A percentile compares a stretch with the other conserved stretches of the same genome.
Conservation (phyloP, 2,797 vertebrate genomes). For the Eulemur rubriventer region DNA sequence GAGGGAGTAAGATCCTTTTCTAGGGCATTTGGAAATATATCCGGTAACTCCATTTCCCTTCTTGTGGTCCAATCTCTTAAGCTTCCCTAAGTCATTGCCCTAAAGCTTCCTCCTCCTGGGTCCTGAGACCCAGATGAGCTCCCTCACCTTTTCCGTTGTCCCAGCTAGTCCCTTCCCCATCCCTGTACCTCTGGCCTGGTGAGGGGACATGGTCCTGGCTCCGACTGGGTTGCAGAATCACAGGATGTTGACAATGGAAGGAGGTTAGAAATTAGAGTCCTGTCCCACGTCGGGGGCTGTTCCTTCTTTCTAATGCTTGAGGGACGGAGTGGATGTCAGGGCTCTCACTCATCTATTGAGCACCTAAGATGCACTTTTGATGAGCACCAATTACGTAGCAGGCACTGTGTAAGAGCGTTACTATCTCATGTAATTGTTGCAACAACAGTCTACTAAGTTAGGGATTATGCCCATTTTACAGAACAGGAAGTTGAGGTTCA, state of each 20-base stretch:
- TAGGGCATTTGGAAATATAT: not conserved
- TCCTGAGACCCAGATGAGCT: not conserved
- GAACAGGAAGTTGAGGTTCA: constrained; percentile 1
- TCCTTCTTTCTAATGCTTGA: not conserved
- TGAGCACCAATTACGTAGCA: not conserved
- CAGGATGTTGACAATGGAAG: not conserved
- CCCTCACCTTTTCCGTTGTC: not conserved
- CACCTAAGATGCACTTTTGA: not conserved
- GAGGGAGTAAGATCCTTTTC: not conserved
- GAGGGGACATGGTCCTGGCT: not conserved
- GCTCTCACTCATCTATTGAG: not conserved
- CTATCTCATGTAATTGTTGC: not conserved
- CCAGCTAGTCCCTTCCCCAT: not conserved
- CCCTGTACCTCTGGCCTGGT: not conserved
- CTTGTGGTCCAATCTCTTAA: not conserved
- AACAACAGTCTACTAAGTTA: not conserved
- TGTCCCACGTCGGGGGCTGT: not conserved
- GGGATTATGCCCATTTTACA: not conserved
- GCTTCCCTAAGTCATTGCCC: not conserved
- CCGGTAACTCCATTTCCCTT: not conserved
- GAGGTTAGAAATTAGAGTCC: not conserved
- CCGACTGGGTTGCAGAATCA: not conserved
- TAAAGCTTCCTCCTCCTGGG: not conserved
- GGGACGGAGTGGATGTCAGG: not conserved
- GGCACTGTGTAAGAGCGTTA: not conserved